A percentile compares a stretch with the other conserved stretches of the same genome.
phyloP scores from a whole-genome alignment of 2,113 vertebrate genomes.

The Talpa occidentalis region DNA sequence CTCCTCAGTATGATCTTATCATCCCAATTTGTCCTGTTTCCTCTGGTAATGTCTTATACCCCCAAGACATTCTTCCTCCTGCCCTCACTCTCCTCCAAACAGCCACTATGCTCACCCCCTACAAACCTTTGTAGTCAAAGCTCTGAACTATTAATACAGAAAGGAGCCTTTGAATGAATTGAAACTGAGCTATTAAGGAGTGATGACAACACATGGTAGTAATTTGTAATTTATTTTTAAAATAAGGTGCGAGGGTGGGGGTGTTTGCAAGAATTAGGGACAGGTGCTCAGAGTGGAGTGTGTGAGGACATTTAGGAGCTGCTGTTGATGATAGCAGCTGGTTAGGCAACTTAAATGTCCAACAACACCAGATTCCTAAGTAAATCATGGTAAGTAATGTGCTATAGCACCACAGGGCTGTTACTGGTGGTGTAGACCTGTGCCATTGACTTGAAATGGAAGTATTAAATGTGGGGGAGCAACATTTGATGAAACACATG shows the following conservation, averaged over 20 bases:
- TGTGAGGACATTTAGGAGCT: not conserved
- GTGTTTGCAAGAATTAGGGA: not conserved
- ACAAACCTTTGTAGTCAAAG: not conserved
- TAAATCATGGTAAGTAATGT: not conserved
- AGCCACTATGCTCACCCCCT: not conserved
- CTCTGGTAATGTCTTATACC: not conserved
- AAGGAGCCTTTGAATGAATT: not conserved
- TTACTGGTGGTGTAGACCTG: not conserved
- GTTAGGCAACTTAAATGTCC: not conserved
- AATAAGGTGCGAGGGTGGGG: not conserved
- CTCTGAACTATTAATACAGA: not conserved
- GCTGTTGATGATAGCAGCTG: not conserved
- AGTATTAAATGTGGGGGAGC: not conserved
- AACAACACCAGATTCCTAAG: not conserved
- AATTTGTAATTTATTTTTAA: conserved; percentile 11
- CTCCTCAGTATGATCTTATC: not conserved
- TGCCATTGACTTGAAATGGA: not conserved
- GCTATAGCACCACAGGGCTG: not conserved
- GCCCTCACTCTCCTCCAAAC: not conserved
- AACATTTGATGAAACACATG: not conserved
- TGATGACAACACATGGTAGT: not conserved
- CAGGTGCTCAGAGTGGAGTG: not conserved
- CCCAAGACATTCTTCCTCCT: not conserved
- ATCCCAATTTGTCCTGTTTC: not conserved
- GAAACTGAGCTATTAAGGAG: not conserved